phyloP scores from a whole-genome alignment of 2,888 invertebrate species.

The Tetanocera ferruginea region DNA sequence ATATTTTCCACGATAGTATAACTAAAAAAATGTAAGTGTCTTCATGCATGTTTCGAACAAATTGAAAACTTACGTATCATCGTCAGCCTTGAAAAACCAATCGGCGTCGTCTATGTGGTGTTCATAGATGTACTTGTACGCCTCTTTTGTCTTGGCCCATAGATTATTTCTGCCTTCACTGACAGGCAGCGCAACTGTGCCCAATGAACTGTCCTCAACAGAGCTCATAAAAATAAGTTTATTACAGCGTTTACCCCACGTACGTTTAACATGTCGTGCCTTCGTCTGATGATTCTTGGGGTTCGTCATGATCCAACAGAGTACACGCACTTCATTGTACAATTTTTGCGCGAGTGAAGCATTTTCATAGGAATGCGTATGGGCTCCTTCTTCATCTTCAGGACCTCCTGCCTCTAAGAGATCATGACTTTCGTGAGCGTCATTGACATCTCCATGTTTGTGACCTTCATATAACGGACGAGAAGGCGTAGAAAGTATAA shows the following conservation, averaged over 20 bases:
- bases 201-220: conserved; percentile 78
- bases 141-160: conserved; percentile 98
- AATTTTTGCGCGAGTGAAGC: conserved; percentile 78
- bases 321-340: conserved; percentile 82
- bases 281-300: conserved; percentile 90
- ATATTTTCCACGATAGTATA: conserved; percentile 96
- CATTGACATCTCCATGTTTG: conserved; percentile 66
- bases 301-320: conserved; percentile 98
- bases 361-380: conserved; percentile 76
- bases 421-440: conserved; percentile 69
- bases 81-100: conserved; percentile 99
- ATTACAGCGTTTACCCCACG: conserved; percentile 96
- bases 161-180: conserved; percentile 91
- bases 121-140: conserved; percentile 89
- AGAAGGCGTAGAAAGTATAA: conserved; percentile 61
- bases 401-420: conserved; percentile 69
- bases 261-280: conserved; percentile 93
- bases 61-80: conserved; percentile 90
- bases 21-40: conserved; percentile 72
- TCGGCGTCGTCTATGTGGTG: conserved; percentile 89
- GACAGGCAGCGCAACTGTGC: conserved; percentile 86
- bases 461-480: conserved; percentile 62
- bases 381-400: conserved; percentile 67
- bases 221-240: conserved; percentile 90
- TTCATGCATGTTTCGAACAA: not conserved